Base-by-base conservation (phyloP, 1,140 invertebrate genomes). In the Brachionus manjavacas region DNA sequence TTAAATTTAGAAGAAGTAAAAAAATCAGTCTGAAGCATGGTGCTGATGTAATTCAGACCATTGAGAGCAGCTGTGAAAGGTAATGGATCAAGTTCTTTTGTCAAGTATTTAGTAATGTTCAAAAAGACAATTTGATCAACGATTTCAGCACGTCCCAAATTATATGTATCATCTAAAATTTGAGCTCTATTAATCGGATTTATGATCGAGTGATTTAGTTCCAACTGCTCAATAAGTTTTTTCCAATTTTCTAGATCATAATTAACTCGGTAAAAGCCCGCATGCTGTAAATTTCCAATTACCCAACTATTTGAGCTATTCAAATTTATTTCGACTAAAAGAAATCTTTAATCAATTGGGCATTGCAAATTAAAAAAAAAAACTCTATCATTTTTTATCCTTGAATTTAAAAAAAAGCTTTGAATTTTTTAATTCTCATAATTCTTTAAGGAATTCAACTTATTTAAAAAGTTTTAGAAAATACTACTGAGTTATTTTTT, bases 231-330 rank as follows among this genome's bases (percentile, higher is more conserved):
- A 16, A 55, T 74, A 23, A 68, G 68, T 14, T 16, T 41, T 3
- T 23, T 88, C 95, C 94, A 96, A 88, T 93, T 93, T 0, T 92
- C 91, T 2, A 92, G 91, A 28, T 95, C 93, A 88, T 96, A 96
- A 84, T 93, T 93, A 0, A 96, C 94, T 25, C 95, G 91, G 88
- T 95, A 96, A 87, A 95, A 95, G 1, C 95, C 94, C 16, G 92
- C 92, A 88, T 94, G 93, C 86, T 94, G 94, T n/a, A 93, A 91
- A 89, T 96, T 96, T 25, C 93, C 93, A 89, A 95, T 95, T 55
- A 96, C 20, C 60, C 92, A 93, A 35, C 12, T 16, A n/a, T 80
- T 23, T 25, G 76, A 4, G 23, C 52, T 39, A 20, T 9, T n/a
- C 11, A 78, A 0, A 11, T 80, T 64, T 20, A 85, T 85, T 88